Evolutionary conservation across 2,113 vertebrate species (phyloP), one percentile per base, ranked within the genome.

Genomic region (Baryphthengus martii): DNA sequence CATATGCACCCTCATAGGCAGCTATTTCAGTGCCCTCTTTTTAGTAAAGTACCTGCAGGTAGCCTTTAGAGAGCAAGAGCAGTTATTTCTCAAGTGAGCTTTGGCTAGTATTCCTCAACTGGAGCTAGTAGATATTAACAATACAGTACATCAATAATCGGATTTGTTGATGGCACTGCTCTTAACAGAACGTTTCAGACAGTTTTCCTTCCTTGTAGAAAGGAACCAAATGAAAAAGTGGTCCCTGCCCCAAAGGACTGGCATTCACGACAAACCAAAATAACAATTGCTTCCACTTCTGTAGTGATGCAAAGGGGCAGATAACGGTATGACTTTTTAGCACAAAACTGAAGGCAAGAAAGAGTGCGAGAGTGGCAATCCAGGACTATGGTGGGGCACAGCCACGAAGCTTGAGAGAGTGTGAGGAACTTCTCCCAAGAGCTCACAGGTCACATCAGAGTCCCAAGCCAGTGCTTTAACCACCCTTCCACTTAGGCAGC

Each of bases 241-340:
- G 3, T 76, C 44, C 52, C 55, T 79, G 24, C 37, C 50, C n/a
- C 50, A 28, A 58, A 94, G 52, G 77, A 35, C 40, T 47, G 31
- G 23, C 24, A 66, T 2, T 86, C 10, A 9, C 13, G 17, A 44
- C 55, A 85, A 42, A 70, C n/a, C 21, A 71, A 88, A 93, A 58
- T n/a, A 67, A 45, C 2, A 1, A 37, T 39, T 0, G 0, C 58
- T 94, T 70, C 39, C 20, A 13, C 19, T 59, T 88, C 52, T 39
- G 16, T 6, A 17, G 14, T 7, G 17, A 63, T 42, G 39, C 52
- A 77, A 52, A 92, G 24, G 21, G 35, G 28, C 26, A 80, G 39
- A 17, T 19, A 25, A 70, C 18, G 10, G 9, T 15, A 26, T 24
- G 20, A 33, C 6, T 18, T 80, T 68, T 68, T 65, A 82, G 21